Evolutionary conservation across 2,113 vertebrate species (phyloP).

Genomic region (Gallinago jamesoni): DNA sequence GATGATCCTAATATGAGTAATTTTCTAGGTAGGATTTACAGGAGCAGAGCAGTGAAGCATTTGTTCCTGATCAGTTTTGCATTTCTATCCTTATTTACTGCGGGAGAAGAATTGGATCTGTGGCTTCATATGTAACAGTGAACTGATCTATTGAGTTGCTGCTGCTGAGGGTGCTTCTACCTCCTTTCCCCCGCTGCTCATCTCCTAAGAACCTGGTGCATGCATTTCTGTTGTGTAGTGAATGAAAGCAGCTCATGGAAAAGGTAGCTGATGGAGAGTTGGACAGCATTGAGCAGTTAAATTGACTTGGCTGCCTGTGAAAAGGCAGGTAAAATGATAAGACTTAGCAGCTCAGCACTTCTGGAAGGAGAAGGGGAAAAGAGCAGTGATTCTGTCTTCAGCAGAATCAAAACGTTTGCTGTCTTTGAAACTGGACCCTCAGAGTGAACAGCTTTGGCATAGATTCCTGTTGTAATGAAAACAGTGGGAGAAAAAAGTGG

Average conservation of each 20-base stretch:
- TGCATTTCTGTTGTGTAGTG: background rate
- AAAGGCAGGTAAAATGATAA: background rate
- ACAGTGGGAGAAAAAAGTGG: constrained; percentile 46
- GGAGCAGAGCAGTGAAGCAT: background rate
- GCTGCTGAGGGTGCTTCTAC: background rate
- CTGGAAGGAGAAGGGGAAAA: background rate
- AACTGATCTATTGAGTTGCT: background rate
- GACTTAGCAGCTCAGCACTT: background rate
- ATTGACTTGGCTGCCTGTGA: background rate
- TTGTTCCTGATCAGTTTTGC: background rate
- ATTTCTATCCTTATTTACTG: background rate
- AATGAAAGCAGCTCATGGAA: background rate
- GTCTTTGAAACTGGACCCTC: constrained; percentile 1
- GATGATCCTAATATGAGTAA: background rate
- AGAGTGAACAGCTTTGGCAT: background rate
- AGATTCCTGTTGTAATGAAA: constrained; percentile 36
- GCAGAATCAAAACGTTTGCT: background rate
- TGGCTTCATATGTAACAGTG: background rate
- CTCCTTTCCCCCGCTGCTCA: background rate
- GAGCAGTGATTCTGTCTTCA: background rate
- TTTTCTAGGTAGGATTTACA: background rate
- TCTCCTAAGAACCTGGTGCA: background rate
- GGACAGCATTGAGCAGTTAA: background rate
- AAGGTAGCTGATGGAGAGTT: background rate
- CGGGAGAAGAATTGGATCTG: background rate